A percentile compares a stretch with the other conserved stretches of the same genome.
phyloP scores from a whole-genome alignment of 2,888 invertebrate genomes.

The Glaucopsyche alexis region DNA sequence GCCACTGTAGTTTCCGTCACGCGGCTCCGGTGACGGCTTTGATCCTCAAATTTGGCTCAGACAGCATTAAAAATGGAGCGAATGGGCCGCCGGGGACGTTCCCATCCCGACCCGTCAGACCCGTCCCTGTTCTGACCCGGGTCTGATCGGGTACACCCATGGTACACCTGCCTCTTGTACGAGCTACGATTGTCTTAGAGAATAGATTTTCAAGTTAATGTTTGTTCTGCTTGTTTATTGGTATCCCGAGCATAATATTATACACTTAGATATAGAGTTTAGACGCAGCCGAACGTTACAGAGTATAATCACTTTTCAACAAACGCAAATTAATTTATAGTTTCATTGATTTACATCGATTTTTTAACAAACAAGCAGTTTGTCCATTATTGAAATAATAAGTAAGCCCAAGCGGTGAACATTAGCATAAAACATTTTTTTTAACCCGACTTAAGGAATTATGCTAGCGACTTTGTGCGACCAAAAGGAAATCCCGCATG shows the following conservation, averaged over 20 bases:
- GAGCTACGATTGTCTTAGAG: neutral
- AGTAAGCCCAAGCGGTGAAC: no score
- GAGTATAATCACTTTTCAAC: no score
- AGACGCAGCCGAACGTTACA: no score
- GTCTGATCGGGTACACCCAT: neutral
- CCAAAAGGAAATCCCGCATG: no score
- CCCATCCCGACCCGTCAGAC: neutral
- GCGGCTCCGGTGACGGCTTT: neutral
- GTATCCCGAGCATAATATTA: neutral
- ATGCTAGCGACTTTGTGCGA: no score
- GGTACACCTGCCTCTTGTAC: neutral
- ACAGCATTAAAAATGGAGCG: neutral
- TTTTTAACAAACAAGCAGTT: no score
- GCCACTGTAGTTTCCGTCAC: neutral
- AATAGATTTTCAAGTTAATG: neutral
- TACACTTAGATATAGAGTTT: no score
- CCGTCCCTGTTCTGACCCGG: neutral
- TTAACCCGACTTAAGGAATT: no score
- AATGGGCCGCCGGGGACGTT: slow-evolving; percentile 5
- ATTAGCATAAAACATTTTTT: no score
- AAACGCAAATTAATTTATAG: no score
- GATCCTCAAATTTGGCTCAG: slow-evolving; percentile 2
- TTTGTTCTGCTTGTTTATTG: neutral
- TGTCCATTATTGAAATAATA: no score
- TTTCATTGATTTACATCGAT: no score